Evolutionary conservation across 2,888 invertebrate genomes (phyloP), one percentile per base, ranked within the genome.

Genomic region (Sarcophaga caerulescens): DNA sequence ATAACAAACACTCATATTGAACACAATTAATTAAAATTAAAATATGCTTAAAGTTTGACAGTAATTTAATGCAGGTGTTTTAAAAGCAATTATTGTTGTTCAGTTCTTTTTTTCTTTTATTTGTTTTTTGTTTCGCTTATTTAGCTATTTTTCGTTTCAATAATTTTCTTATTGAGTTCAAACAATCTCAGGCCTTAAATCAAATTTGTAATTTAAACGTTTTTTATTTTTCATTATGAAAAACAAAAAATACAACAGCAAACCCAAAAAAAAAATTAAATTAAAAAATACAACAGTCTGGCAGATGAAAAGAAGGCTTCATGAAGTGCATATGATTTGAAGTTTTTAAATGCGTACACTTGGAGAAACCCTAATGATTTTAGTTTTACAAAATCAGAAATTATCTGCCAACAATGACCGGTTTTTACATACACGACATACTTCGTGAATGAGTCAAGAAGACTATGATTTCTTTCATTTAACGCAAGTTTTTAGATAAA

Each of bases 21-120:
- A 59, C 47, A 62, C 70, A 59, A 73, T 79, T 83, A 82, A 85
- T 83, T 83, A 76, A 73, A 82, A 45, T 57, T 82, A 83, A 85
- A 79, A 66, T 76, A 71, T 57, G 62, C 68, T 73, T 52, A 66
- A 68, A 44, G 75, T 57, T 62, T 73, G 71, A 59, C 75, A 79
- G 63, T 80, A 73, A 82, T 83, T 73, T 80, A 85, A 85, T 80
- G 85, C 82, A 85, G 82, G 82, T 83, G 85, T 82, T 85, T 82
- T 68, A 12, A 78, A 82, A 70, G 45, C 63, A 80, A 82, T 83
- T 80, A 80, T 82, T 79, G 25, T 47, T 21, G 10, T 11, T 21
- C 4, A 8, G 8, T 52, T 23, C 0, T 23, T n/a, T 44, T 44
- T 21, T 45, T 12, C n/a, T 60, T 69, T 19, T 35, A 52, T 52